phyloP scores from a whole-genome alignment of 2,888 invertebrate species.

The Antheraea assamensis region DNA sequence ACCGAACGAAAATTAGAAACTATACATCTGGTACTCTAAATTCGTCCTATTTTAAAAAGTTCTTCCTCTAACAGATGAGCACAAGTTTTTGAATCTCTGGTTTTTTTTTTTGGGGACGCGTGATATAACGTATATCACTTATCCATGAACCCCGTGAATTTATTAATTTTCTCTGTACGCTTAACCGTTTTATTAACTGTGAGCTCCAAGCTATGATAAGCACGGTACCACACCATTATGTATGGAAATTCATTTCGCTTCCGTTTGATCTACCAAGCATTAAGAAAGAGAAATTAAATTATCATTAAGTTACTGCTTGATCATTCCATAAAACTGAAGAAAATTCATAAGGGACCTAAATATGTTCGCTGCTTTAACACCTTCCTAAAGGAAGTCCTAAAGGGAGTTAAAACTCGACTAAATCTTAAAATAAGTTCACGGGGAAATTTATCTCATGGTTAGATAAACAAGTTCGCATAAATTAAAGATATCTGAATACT shows the following conservation, averaged over 20 bases:
- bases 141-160: conserved; percentile 4
- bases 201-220: background rate
- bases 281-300: no score
- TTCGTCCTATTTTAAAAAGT: background rate
- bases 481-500: background rate
- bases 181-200: conserved; percentile 5
- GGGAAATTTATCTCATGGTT: background rate
- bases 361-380: no score
- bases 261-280: no score
- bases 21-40: background rate
- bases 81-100: conserved; percentile 5
- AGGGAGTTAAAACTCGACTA: no score
- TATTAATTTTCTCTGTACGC: background rate
- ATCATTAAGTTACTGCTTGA: no score
- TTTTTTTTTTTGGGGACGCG: background rate
- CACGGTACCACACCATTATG: no score
- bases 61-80: background rate
- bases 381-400: no score
- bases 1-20: background rate
- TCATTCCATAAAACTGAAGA: no score
- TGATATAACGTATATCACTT: background rate
- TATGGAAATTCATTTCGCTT: no score
- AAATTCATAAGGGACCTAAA: no score
- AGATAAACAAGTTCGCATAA: background rate
- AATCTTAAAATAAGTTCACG: no score